Conservation (phyloP, 35 echinoderm and acorn worm species). For the Heliocidaris tuberculata region DNA sequence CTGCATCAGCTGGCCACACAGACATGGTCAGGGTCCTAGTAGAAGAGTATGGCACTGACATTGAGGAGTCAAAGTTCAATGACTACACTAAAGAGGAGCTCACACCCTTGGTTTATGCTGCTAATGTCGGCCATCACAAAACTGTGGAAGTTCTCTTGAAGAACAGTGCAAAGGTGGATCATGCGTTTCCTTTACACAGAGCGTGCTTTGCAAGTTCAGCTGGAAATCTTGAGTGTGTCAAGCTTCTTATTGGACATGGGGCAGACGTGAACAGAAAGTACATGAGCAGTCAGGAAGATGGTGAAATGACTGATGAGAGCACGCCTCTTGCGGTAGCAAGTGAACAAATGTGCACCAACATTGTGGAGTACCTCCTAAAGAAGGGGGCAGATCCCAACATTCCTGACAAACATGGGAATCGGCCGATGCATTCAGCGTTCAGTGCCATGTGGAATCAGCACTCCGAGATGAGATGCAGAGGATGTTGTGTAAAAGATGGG, state of each 20-base stretch:
- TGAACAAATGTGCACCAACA: constrained; percentile 17
- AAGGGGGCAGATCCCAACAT: constrained; percentile 38
- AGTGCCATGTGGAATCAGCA: constrained; percentile 2
- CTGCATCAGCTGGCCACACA: background rate
- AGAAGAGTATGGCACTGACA: constrained; percentile 1
- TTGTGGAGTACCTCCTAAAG: constrained; percentile 26
- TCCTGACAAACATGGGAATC: background rate
- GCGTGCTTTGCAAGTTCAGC: constrained; percentile 31
- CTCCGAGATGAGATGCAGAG: constrained; percentile 17
- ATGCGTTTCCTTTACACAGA: constrained; percentile 39
- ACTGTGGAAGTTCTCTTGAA: constrained; percentile 7
- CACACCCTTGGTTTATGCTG: constrained; percentile 30
- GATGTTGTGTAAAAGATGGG: background rate
- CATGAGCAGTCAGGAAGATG: background rate
- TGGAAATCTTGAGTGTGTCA: constrained; percentile 37
- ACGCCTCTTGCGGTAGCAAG: constrained; percentile 19
- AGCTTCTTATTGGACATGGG: constrained; percentile 2
- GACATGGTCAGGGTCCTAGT: constrained; percentile 17
- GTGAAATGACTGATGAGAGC: background rate
- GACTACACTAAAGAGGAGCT: background rate
- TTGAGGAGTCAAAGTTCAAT: constrained; percentile 41
- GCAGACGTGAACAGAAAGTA: constrained; percentile 38
- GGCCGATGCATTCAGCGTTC: constrained; percentile 13
- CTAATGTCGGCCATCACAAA: constrained; percentile 34
- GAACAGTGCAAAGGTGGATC: constrained; percentile 30